A percentile compares a stretch with the other conserved stretches of the same genome.
Evolutionary conservation across 2,888 invertebrate species (phyloP).

Genomic region (Drosophila rellima): DNA sequence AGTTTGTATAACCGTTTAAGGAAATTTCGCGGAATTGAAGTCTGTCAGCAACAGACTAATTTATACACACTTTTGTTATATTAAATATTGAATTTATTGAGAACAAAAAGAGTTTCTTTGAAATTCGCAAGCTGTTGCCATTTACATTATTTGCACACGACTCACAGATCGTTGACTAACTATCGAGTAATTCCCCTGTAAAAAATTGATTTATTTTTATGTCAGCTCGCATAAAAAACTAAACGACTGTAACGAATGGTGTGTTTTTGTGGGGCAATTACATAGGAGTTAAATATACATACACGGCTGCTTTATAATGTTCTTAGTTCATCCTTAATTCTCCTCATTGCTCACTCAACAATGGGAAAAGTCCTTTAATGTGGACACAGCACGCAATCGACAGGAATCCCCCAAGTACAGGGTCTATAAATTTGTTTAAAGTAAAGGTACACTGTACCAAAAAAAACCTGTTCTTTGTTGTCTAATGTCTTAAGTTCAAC

Average conservation of each 20-base stretch:
- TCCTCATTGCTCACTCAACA: constrained; percentile 17
- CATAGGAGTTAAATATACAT: not conserved
- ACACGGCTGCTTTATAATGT: not conserved
- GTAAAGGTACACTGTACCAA: not conserved
- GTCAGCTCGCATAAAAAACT: constrained; percentile 6
- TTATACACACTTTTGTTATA: not conserved
- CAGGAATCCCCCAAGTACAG: constrained; percentile 3
- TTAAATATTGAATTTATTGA: not conserved
- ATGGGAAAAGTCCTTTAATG: constrained; percentile 50
- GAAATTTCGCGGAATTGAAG: not conserved
- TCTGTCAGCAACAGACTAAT: not conserved
- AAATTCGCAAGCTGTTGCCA: not conserved
- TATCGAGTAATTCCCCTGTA: constrained; percentile 1
- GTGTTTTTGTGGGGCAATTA: constrained; percentile 3
- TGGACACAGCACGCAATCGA: constrained; percentile 54
- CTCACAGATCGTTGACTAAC: constrained; percentile 5
- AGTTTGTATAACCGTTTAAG: constrained; percentile 23
- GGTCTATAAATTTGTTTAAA: constrained; percentile 3
- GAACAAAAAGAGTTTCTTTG: not conserved
- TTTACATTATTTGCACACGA: not conserved
- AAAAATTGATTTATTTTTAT: constrained; percentile 30
- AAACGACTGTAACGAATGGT: constrained; percentile 19
- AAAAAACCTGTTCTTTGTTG: too few species aligned
- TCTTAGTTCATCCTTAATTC: not conserved
- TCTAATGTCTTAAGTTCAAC: too few species aligned